Evolutionary conservation across 1,140 invertebrate genomes (phyloP), one percentile per base, ranked within the genome.

Genomic region (Mercenaria mercenaria): DNA sequence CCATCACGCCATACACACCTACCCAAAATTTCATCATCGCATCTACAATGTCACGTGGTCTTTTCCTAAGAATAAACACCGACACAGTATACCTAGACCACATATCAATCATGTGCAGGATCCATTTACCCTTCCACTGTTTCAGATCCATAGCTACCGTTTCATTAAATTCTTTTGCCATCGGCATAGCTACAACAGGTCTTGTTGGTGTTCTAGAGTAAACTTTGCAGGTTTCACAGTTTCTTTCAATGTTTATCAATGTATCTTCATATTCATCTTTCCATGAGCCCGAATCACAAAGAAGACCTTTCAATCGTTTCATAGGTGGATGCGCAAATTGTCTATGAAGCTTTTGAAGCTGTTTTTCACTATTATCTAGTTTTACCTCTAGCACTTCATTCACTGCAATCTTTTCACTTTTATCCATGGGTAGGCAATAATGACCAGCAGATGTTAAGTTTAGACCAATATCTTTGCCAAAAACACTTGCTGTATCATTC

Each of bases 101-200:
- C 64, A 89, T 83, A 56, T 89, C 88, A 76, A 61, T 89, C 41
- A 89, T 82, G 43, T 83, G 52, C 20, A 82, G 47, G 15, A 89
- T 89, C 77, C 41, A 89, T 23, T 23, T 13, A 39, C 79, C 77
- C 20, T 52, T 69, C n/a, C 43, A n/a, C 15, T 82, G 41, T 26
- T 89, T 89, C 23, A 89, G 41, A 56, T 82, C 87, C 87, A 82
- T 83, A 34, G 87, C 80, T 13, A 90, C 91, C n/a, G 52, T 85
- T 64, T 92, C 88, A 88, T 91, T 91, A 61, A 86, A 82, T 4
- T 50, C 0, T 37, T 4, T 72, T 6, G 29, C 87, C 79, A 89
- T 74, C 6, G 77, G 77, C 69, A 89, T 59, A 23, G n/a, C 29
- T n/a, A 82, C 79, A 3, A 82, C 47, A 56, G 61, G 67, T 18